Base-by-base conservation (phyloP, 2,888 invertebrate species). In the Drosophila robusta region DNA sequence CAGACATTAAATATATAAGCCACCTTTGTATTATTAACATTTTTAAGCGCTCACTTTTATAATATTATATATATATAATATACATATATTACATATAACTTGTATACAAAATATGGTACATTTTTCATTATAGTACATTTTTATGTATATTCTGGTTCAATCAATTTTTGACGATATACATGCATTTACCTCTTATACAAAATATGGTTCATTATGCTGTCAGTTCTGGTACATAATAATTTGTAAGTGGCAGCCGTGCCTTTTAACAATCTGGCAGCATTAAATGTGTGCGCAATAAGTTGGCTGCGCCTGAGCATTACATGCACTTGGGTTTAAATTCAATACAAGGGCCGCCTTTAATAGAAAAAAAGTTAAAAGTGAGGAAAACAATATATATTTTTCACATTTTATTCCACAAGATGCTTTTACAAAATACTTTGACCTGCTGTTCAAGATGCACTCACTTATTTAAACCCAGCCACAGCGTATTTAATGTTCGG, bases 401-500 rank as follows among this genome's bases (percentile, higher is more conserved):
- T 0, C 3, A 16, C 38, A 16, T 9, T 18, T 26, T 16, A 14
- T 2, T 8, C 11, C 9, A 12, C 3, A 0, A 32, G 45, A 29
- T 51, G 26, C 18, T 41, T 41, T 29, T 14, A 5, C 12, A 41
- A 24, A 38, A 42, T 64, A 64, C 60, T 69, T 60, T 74, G 64
- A 74, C 60, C 70, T 60, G 46, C 42, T 52, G 45, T n/a, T 74
- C 16, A 57, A 61, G 75, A 61, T 69, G 60, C 74, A 70, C 70
- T 74, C 70, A 74, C 75, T 61, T 74, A 74, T 74, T 74, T 74
- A 75, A 70, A 61, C 50, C 54, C 69, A 64, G 34, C n/a, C 42
- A 14, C 44, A 24, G 44, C 34, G 44, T 51, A 39, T 39, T 57
- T 49, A 60, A 52, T 58, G 56, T 39, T 36, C 65, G 46, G 70